phyloP scores from a whole-genome alignment of 2,113 vertebrate genomes.

The Pelobates fuscus region DNA sequence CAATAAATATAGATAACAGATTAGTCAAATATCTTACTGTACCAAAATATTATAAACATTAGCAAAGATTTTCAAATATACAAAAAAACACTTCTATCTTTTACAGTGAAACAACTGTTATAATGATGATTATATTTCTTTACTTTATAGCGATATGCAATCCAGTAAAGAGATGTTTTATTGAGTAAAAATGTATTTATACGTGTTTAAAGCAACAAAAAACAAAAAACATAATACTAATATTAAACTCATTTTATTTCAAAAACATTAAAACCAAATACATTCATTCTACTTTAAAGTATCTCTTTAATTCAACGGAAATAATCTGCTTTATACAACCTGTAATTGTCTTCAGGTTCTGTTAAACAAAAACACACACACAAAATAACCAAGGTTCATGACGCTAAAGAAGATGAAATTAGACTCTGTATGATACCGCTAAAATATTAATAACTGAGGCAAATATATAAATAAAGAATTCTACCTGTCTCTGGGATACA shows the following conservation, averaged over 20 bases:
- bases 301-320: not conserved
- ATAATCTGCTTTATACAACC: conserved; percentile 33
- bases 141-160: not conserved
- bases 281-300: conserved; percentile 11
- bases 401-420: not conserved
- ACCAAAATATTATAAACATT: too few species aligned
- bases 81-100: too few species aligned
- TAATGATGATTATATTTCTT: too few species aligned
- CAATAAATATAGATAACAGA: too few species aligned
- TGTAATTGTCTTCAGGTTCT: conserved; percentile 22
- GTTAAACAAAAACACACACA: not conserved
- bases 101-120: too few species aligned
- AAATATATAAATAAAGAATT: conserved; percentile 21
- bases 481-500: conserved; percentile 38
- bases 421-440: not conserved
- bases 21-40: too few species aligned
- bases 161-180: conserved; percentile 1
- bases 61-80: too few species aligned
- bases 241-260: conserved; percentile 14
- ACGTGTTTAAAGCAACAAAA: not conserved
- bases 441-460: conserved; percentile 16
- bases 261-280: conserved; percentile 18
- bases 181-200: conserved; percentile 6
- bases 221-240: not conserved
- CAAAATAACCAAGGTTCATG: conserved; percentile 1